Evolutionary conservation across 2,888 invertebrate genomes (phyloP), one percentile per base, ranked within the genome.

Genomic region (Netelia fuscicornis): DNA sequence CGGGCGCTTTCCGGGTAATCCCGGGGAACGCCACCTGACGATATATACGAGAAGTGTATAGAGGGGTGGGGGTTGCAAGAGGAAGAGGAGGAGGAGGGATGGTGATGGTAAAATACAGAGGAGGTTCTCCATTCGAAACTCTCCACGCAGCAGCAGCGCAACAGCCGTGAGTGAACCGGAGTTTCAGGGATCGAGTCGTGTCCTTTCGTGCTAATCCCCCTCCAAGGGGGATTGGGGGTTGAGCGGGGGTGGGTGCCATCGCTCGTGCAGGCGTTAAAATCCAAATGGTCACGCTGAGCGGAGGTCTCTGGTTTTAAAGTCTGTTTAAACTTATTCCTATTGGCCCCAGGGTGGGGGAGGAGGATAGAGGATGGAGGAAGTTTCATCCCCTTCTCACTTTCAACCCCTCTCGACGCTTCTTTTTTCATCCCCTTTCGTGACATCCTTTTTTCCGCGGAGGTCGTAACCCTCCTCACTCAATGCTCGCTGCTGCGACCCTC

Each of bases 211-310:
- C 65, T 37, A 52, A 20, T 65, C 76, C 80, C 65, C 65, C 76
- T 52, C 37, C 37, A 20, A 20, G 37, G 37, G 37, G 6, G 37
- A 6, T 37, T 37, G 37, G 37, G 37, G 37, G 6, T 37, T 5
- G 6, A 1, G 37, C 1, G 5, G 37, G 37, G 37, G 6, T 37
- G 37, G 37, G 3, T 37, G 37, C 37, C 37, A 37, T 70, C 67
- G 72, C 65, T 72, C 81, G 68, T 76, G 48, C 76, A 90, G 91
- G 89, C 89, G 91, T 90, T 92, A 91, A 92, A 93, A 92, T 92
- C 92, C 91, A 92, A 93, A 92, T 92, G 91, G 91, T 92, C 90
- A 90, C 90, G 90, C 89, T 89, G 89, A 90, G 90, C 56, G 71
- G 64, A 65, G 71, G 72, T 90, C 90, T 91, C 92, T 91, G 91